Conservation (phyloP, 1,140 invertebrate genomes). For the Atta colombica region DNA sequence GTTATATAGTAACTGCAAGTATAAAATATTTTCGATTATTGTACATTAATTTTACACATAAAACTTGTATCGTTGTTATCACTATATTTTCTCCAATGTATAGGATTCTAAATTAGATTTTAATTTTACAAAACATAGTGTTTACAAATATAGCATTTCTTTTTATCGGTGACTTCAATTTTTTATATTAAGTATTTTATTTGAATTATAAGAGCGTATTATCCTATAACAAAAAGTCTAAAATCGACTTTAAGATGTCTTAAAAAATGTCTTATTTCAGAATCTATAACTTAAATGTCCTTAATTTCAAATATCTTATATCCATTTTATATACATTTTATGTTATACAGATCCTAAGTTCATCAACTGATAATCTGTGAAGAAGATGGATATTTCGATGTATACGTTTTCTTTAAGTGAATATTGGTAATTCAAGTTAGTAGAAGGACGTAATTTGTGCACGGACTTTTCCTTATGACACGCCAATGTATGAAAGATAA, state of each 20-base stretch:
- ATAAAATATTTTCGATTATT: not conserved
- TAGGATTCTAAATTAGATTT: not conserved
- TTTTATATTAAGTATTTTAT: not conserved
- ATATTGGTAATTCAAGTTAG: not conserved
- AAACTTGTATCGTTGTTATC: too few species aligned
- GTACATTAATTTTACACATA: too few species aligned
- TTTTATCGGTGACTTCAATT: not conserved
- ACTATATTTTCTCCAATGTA: too few species aligned
- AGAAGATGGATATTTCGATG: not conserved
- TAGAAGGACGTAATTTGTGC: not conserved
- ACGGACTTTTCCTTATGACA: slow-evolving; percentile 18
- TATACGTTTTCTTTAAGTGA: not conserved
- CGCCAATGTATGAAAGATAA: slow-evolving; percentile 43
- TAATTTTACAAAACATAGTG: not conserved
- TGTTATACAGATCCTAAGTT: not conserved
- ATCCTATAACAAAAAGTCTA: too few species aligned
- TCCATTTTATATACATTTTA: not conserved
- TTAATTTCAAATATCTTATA: not conserved
- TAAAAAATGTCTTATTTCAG: too few species aligned
- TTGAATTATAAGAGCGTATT: not conserved
- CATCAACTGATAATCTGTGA: not conserved
- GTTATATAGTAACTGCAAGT: too few species aligned
- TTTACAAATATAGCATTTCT: not conserved
- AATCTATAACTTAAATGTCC: not conserved
- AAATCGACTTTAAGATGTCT: too few species aligned